phyloP scores from a whole-genome alignment of 2,113 vertebrate genomes.

The Phylloscopus trochiloides region DNA sequence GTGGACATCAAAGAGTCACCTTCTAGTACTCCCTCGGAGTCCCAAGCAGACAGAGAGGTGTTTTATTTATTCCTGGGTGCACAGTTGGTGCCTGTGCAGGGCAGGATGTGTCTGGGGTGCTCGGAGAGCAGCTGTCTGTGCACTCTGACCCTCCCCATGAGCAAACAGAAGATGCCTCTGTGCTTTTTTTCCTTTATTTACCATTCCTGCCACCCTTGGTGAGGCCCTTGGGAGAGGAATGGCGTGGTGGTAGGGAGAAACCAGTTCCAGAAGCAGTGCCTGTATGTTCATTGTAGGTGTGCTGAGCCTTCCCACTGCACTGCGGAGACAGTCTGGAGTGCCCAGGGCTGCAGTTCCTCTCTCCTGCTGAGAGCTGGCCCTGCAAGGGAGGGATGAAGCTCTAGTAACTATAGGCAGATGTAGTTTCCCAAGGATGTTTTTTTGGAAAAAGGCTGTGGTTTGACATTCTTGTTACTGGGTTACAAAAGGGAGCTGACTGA shows the following conservation, averaged over 20 bases:
- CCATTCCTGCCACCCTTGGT: fast-evolving
- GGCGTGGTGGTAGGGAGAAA: background rate
- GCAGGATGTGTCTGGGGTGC: background rate
- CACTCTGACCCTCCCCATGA: background rate
- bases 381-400: background rate
- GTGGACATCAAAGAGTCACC: background rate
- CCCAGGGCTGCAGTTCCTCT: background rate
- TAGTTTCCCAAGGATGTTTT: background rate
- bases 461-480: background rate
- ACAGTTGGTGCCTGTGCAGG: background rate
- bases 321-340: background rate
- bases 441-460: background rate
- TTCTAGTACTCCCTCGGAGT: background rate
- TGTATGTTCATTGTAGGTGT: fast-evolving
- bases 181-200: background rate
- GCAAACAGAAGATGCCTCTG: background rate
- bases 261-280: background rate
- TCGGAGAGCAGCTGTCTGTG: background rate
- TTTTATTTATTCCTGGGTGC: background rate
- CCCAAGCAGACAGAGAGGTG: background rate
- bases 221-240: background rate
- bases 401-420: background rate
- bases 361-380: background rate
- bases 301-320: background rate
- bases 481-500: background rate